These are phyloP conservation scores for Bothrops jararaca DNA, from an alignment of 2,113 vertebrate species.

Conservation along the genomic window DNA sequence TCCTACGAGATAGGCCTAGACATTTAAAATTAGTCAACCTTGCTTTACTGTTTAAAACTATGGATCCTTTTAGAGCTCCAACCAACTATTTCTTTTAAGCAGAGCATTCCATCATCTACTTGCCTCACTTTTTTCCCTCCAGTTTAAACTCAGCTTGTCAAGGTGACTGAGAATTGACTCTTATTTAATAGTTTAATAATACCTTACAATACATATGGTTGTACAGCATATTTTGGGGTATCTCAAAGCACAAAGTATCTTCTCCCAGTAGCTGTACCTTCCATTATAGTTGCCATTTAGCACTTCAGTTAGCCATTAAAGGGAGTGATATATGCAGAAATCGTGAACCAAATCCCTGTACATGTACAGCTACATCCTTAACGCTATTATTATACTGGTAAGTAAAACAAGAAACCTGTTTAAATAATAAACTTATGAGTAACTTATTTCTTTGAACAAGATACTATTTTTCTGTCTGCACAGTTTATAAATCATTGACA, in stretches of 20 bases:
- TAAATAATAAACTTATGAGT: slow-evolving; percentile 65
- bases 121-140: not conserved
- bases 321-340: not conserved
- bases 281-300: not conserved
- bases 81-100: not conserved
- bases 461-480: slow-evolving; percentile 47
- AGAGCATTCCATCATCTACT: not conserved
- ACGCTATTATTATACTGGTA: slow-evolving; percentile 7
- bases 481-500: slow-evolving; percentile 72
- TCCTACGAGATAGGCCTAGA: not conserved
- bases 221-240: too few species aligned
- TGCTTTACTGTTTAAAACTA: not conserved
- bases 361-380: slow-evolving; percentile 26
- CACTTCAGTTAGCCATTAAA: not conserved
- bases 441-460: slow-evolving; percentile 61
- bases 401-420: slow-evolving; percentile 38
- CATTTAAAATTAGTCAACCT: not conserved
- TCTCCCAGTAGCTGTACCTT: not conserved
- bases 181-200: not conserved
- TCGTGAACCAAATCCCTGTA: not conserved
- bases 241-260: not conserved
- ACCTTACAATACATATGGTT: not conserved
- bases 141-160: not conserved
- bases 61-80: not conserved
- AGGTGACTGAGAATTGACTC: not conserved